These are phyloP conservation scores for Parauchenoglanis ngamensis DNA, from an alignment of 2,797 vertebrate genomes.

Conservation along the genomic window DNA sequence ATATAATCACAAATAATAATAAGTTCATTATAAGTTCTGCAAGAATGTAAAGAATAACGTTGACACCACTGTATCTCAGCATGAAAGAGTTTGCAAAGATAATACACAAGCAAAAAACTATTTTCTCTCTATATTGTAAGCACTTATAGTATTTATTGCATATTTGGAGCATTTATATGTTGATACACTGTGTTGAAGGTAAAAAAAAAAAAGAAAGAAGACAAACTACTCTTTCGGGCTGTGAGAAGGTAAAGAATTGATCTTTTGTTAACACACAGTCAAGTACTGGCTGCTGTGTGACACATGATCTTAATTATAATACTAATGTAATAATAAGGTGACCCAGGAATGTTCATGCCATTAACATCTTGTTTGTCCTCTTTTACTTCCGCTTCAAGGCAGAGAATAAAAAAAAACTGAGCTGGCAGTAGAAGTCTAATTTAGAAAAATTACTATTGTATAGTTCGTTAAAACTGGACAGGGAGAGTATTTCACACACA, in stretches of 20 bases:
- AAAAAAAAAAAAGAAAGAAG: background rate
- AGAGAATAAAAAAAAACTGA: background rate
- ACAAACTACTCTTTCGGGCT: background rate
- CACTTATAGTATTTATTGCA: background rate
- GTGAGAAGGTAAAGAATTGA: background rate
- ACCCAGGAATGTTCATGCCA: slow-evolving; percentile 2
- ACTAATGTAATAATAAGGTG: background rate
- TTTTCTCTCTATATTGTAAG: background rate
- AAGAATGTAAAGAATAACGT: background rate
- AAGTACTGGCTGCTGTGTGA: background rate
- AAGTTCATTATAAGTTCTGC: background rate
- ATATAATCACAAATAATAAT: background rate
- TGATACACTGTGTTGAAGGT: background rate
- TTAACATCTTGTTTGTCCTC: background rate
- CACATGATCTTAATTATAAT: background rate
- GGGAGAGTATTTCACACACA: slow-evolving; percentile 21
- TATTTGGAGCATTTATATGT: background rate
- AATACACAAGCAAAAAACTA: background rate
- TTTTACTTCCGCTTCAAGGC: background rate
- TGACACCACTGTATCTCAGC: background rate
- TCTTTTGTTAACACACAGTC: background rate
- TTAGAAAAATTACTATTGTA: background rate
- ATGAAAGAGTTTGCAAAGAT: background rate
- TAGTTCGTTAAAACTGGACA: background rate
- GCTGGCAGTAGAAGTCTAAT: background rate